phyloP scores from a whole-genome alignment of 2,888 invertebrate genomes.

The Hoplodrina blanda region DNA sequence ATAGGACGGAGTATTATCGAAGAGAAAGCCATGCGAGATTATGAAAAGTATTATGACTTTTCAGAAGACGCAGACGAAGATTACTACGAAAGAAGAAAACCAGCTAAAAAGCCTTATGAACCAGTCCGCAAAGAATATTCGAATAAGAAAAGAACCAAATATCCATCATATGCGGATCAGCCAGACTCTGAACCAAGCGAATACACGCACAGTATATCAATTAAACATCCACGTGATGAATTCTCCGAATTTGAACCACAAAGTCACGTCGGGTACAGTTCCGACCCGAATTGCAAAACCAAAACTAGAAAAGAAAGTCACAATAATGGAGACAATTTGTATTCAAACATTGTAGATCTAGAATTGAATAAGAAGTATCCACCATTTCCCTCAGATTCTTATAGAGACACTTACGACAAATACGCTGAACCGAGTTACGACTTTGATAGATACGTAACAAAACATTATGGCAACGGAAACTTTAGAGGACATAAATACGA shows the following conservation, averaged over 20 bases:
- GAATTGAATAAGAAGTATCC: conserved; percentile 79
- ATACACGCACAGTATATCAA: conserved; percentile 82
- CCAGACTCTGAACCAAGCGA: conserved; percentile 82
- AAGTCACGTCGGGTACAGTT: conserved; percentile 81
- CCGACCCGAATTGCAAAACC: conserved; percentile 84
- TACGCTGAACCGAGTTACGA: conserved; percentile 78
- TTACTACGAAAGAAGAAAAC: conserved; percentile 76
- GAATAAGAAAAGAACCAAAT: conserved; percentile 76
- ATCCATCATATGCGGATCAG: conserved; percentile 64
- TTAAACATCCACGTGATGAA: conserved; percentile 83
- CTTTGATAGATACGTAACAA: conserved; percentile 75
- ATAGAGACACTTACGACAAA: conserved; percentile 79
- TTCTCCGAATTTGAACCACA: conserved; percentile 74
- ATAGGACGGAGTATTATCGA: conserved; percentile 70
- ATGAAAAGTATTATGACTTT: conserved; percentile 81
- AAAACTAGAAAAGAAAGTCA: conserved; percentile 80
- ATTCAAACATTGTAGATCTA: conserved; percentile 74
- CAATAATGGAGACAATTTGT: conserved; percentile 70
- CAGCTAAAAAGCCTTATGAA: conserved; percentile 74
- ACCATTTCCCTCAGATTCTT: conserved; percentile 70
- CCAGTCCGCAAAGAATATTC: conserved; percentile 74
- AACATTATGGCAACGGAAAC: conserved; percentile 70
- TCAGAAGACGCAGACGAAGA: conserved; percentile 79
- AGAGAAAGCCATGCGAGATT: conserved; percentile 82
- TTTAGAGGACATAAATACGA: conserved; percentile 78